Base-by-base conservation (phyloP, 2,797 vertebrate genomes). In the Gymnoscopelus braueri region DNA sequence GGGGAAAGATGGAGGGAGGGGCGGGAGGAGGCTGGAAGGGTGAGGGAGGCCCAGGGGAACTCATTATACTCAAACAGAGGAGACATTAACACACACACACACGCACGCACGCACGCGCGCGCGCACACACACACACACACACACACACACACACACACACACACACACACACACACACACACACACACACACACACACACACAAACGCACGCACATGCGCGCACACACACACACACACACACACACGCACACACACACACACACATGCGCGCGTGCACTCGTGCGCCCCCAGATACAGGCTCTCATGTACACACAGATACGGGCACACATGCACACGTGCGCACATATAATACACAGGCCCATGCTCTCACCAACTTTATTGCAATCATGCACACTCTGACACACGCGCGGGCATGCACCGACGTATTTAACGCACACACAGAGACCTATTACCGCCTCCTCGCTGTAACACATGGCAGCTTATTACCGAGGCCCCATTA, bases 61-160 rank as follows among this genome's bases (percentile, higher is more conserved):
- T 91, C 88, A 92, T 92, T 92, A 92, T 84, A 56, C 73, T 70
- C 56, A 80, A 76, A 86, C 81, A 80, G 86, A 82, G 77, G 80
- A 84, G 81, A 90, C 69, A 78, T 79, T 80, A 69, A 68, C 23
- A 79, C 82, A 50, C 72, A 71, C 71, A 74, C 63, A 78, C 64
- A 81, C 82, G 84, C 39, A 51, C 74, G 78, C 70, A 78, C 64
- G 70, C 60, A 65, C 35, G 56, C 53, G 52, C 29, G 29, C 47
- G 55, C 47, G 47, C 61, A 32, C 47, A 59, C 19, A 26, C 24
- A 50, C 55, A 50, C 54, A 58, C 60, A 77, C 70, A 76, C 68
- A 29, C 19, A 56, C 54, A 51, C 60, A 39, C 53, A 51, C 63
- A 78, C 72, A 74, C 65, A 50, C 23, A 51, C 47, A 55, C 67